Conservation (phyloP, 1,140 invertebrate species). For the Drosophila serrata region DNA sequence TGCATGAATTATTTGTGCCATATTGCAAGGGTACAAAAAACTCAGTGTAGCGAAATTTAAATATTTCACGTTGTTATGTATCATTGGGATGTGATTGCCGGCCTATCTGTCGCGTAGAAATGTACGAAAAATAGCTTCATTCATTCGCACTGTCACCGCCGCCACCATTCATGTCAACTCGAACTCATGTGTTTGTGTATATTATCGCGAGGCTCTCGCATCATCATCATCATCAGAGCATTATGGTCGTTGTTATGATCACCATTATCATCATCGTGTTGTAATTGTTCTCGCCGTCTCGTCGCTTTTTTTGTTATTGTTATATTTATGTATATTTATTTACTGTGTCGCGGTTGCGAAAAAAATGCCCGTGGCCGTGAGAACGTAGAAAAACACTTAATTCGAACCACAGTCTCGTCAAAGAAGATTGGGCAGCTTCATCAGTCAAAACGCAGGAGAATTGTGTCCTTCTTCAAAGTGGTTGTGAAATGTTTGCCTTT, state of each 20-base stretch:
- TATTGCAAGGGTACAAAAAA: background rate
- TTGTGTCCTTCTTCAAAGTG: slow-evolving; percentile 88
- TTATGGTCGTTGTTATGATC: slow-evolving; percentile 34
- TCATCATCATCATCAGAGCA: slow-evolving; percentile 11
- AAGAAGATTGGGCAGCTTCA: slow-evolving; percentile 11
- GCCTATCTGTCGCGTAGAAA: slow-evolving; percentile 24
- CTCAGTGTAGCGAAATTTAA: background rate
- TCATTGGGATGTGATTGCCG: slow-evolving; percentile 7
- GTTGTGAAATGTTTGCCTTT: slow-evolving; percentile 91
- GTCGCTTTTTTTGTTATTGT: slow-evolving; percentile 34
- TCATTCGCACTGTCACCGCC: slow-evolving; percentile 20
- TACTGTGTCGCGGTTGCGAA: slow-evolving; percentile 38
- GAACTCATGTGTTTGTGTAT: slow-evolving; percentile 20
- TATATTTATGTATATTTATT: slow-evolving; percentile 51
- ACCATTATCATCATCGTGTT: slow-evolving; percentile 53
- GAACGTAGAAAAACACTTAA: slow-evolving; percentile 38
- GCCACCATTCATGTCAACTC: slow-evolving; percentile 42
- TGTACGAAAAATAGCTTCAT: slow-evolving; percentile 42
- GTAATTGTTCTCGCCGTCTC: slow-evolving; percentile 34
- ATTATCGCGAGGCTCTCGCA: slow-evolving; percentile 13
- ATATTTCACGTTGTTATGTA: background rate
- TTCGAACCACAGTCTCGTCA: slow-evolving; percentile 15
- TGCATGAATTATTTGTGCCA: background rate
- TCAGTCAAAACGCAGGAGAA: slow-evolving; percentile 47
- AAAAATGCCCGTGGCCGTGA: slow-evolving; percentile 53